Base-by-base conservation (phyloP, 1,140 invertebrate species). In the Rhagoletis pomonella region DNA sequence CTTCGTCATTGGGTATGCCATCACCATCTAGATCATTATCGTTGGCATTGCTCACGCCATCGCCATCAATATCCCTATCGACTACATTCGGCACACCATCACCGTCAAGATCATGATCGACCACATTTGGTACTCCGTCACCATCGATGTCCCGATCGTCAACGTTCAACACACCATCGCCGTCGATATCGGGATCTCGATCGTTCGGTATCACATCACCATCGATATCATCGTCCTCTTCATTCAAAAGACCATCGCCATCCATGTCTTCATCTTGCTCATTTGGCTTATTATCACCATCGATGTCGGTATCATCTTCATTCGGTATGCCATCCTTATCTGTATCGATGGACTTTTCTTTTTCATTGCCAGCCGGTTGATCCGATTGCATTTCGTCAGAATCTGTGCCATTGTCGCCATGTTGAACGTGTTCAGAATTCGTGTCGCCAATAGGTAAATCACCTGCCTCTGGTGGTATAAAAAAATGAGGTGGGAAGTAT, bases 361-460 rank as follows among this genome's bases (percentile, higher is more conserved):
- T 91, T 86, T 92, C 90, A 90, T 92, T 90, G 91, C 89, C 91
- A 90, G 89, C 90, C 59, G 89, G 90, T 89, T 93, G 90, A 90
- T 91, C 90, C 88, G 89, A 91, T 90, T 91, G 90, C 88, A 90
- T 90, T 91, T 93, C 94, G 90, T 93, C 93, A 89, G 94, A 94
- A 67, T 93, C 91, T 65, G 10, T 65, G 90, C 86, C 91, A 58
- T 93, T 90, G 58, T 89, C 91, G 87, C 89, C 88, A 86, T 87
- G 89, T 88, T 87, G 89, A 89, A 92, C 89, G 73, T 87, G 69
- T 87, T 89, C 91, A 90, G 94, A 94, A 59, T 93, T 93, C 88
- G 93, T 93, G 87, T 94, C 94, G 84, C 94, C 94, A 88, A 92
- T 94, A 88, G 89, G 87, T 81, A 91, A 90, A 67, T 60, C 84